phyloP scores from a whole-genome alignment of 2,888 invertebrate species.

The Euproctis similis region DNA sequence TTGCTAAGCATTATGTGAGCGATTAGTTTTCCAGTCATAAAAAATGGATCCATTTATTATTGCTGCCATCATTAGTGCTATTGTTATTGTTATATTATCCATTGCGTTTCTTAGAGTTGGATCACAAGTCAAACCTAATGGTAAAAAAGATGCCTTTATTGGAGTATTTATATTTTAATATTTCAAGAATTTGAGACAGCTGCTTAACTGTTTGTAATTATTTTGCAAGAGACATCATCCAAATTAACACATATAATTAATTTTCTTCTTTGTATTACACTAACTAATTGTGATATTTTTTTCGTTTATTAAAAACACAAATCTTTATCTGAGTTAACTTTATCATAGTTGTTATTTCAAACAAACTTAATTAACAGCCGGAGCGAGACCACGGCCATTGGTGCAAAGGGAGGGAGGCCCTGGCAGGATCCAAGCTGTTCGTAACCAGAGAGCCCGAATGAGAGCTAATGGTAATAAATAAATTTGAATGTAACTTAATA shows the following conservation, averaged over 20 bases:
- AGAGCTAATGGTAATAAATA: conserved; percentile 69
- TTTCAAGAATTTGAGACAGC: neutral
- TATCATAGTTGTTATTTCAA: neutral
- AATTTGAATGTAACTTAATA: no score
- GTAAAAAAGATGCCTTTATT: no score
- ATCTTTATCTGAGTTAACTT: neutral
- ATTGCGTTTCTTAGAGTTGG: conserved; percentile 46
- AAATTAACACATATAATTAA: no score
- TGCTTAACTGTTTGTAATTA: no score
- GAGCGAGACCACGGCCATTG: conserved; percentile 51
- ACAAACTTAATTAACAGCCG: conserved; percentile 26
- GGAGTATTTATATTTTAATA: conserved; percentile 1
- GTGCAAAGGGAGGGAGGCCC: conserved; percentile 74
- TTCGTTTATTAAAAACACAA: neutral
- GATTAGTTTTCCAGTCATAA: no score
- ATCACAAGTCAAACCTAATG: conserved; percentile 46
- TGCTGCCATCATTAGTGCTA: conserved; percentile 57
- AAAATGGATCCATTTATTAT: conserved; percentile 63
- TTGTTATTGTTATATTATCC: conserved; percentile 49
- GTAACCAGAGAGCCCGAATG: conserved; percentile 82
- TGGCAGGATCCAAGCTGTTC: conserved; percentile 82
- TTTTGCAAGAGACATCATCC: no score
- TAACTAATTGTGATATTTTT: no score
- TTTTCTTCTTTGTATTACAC: no score
- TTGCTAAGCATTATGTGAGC: no score